phyloP scores from a whole-genome alignment of 2,888 invertebrate genomes.

The Agrotis segetum region DNA sequence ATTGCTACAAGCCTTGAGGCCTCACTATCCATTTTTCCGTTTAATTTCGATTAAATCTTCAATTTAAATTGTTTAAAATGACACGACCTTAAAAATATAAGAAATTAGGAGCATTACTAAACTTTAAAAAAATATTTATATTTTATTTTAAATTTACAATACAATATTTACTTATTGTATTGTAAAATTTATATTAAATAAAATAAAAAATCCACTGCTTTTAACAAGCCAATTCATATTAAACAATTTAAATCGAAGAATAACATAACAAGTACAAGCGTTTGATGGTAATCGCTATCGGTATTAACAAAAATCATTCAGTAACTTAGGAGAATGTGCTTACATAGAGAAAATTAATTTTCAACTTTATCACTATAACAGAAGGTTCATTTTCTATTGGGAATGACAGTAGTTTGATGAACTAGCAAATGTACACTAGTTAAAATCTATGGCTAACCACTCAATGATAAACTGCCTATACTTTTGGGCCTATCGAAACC shows the following conservation, averaged over 20 bases:
- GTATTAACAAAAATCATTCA: background rate
- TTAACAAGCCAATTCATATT: background rate
- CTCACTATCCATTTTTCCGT: constrained; percentile 26
- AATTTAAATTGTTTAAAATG: constrained; percentile 27
- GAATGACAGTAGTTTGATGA: too few relatives aligned
- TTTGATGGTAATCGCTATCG: constrained; percentile 25
- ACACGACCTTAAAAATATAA: background rate
- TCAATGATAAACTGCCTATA: background rate
- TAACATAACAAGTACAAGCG: constrained; percentile 19
- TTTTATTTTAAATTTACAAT: too few relatives aligned
- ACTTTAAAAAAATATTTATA: too few relatives aligned
- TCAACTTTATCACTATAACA: too few relatives aligned
- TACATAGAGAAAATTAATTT: constrained; percentile 7
- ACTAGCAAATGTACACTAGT: background rate
- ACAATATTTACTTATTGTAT: too few relatives aligned
- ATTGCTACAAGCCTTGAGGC: constrained; percentile 53
- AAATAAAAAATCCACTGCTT: too few relatives aligned
- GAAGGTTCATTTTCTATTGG: too few relatives aligned
- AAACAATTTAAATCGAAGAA: constrained; percentile 17
- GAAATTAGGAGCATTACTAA: too few relatives aligned
- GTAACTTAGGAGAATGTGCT: background rate
- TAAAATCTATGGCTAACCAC: background rate
- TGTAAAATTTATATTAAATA: too few relatives aligned
- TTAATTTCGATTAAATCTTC: constrained; percentile 45
- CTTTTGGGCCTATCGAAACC: background rate